Conservation (phyloP, 2,797 vertebrate genomes). For the Orestias chungarensis region DNA sequence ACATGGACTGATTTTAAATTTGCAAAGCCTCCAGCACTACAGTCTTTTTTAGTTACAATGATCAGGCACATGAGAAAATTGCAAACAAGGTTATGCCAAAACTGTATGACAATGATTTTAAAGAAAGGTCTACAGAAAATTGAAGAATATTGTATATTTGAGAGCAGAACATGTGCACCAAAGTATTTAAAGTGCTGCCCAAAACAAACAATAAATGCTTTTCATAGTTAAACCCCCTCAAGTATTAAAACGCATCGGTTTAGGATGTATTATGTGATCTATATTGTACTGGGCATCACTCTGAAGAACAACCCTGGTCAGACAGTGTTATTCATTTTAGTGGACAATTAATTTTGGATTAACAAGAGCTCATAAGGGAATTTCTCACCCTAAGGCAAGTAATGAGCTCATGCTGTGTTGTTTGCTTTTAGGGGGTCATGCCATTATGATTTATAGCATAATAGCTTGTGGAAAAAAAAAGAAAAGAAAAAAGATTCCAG, state of each 20-base stretch:
- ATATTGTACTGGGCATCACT: constrained; percentile 15
- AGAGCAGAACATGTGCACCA: constrained; percentile 19
- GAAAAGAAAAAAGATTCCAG: too few species aligned
- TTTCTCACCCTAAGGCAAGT: constrained; percentile 22
- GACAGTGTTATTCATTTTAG: constrained; percentile 23
- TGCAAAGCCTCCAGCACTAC: constrained; percentile 9
- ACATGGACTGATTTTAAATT: constrained; percentile 1
- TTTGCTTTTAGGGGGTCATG: constrained; percentile 11
- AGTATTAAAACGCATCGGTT: neutral
- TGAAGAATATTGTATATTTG: constrained; percentile 13
- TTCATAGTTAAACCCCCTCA: neutral
- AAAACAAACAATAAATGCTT: neutral
- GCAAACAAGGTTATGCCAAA: constrained; percentile 25
- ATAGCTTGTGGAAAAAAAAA: too few species aligned
- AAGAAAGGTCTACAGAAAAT: constrained; percentile 21
- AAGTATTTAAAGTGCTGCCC: neutral
- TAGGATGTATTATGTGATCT: constrained; percentile 15
- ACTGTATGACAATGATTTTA: constrained; percentile 21
- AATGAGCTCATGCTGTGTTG: constrained; percentile 1
- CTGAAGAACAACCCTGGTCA: constrained; percentile 17
- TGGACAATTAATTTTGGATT: constrained; percentile 49
- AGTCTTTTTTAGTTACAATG: constrained; percentile 3
- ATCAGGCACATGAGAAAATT: constrained; percentile 15
- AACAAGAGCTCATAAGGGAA: constrained; percentile 33
- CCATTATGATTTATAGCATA: constrained; percentile 9